Evolutionary conservation across 1,140 invertebrate genomes (phyloP), one percentile per base, ranked within the genome.

Genomic region (Drosophila nasuta): DNA sequence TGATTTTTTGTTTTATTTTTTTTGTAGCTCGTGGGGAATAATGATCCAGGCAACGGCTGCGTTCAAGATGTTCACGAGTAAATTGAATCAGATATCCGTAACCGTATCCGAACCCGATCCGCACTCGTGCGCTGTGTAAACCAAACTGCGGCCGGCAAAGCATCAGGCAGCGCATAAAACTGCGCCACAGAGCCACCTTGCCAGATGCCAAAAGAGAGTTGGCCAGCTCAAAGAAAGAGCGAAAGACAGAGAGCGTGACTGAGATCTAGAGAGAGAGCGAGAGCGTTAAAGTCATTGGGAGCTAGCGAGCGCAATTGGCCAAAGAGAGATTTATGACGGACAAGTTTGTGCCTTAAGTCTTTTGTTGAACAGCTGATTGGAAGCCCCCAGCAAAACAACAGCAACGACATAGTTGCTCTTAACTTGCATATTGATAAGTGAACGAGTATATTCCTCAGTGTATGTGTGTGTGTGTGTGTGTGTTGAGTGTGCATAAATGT

Each of bases 331-430:
- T 87, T 88, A 88, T 88, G 79, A 71, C 43, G 68, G 79, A 70
- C 83, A 81, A 88, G 83, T 85, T 88, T 83, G 85, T 85, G 85
- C 86, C 85, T 89, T 81, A 75, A 88, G 83, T 89, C 77, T 89
- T 88, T 82, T 66, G 73, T 62, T 56, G 67, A 87, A 87, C 82
- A 87, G 82, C 82, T 87, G 82, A 88, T 87, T 83, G 83, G 45
- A 63, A 87, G 49, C 65, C 46, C 41, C 25, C 56, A 41, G 43
- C 35, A 46, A 28, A 38, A 38, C 46, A 38, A 20, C 38, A 56
- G 38, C 49, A 46, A 56, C 59, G 45, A 46, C 41, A 56, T 45
- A 28, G 35, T 17, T 59, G 49, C 72, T 75, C 58, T 58, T 58
- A 59, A 52, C 81, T 81, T 57, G 45, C 75, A 78, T 78, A 85